Evolutionary conservation across 2,888 invertebrate species (phyloP).

Genomic region (Myathropa florea): DNA sequence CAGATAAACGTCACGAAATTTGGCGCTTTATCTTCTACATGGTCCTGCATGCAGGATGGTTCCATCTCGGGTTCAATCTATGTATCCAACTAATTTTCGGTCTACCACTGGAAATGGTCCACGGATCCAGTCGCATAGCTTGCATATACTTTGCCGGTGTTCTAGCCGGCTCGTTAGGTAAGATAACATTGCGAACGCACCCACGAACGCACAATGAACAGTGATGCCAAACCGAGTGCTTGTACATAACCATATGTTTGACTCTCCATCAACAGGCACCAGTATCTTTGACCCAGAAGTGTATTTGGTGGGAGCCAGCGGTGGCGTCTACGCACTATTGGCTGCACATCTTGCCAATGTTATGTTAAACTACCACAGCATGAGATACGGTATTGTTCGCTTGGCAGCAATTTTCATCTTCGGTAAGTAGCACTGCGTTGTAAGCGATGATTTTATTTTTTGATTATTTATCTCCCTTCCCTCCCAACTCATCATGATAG

Average conservation of each 20-base stretch:
- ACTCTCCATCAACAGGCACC: conserved; percentile 85
- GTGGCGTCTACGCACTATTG: conserved; percentile 97
- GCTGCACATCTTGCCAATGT: conserved; percentile 98
- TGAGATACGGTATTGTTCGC: conserved; percentile 95
- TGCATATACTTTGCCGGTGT: conserved; percentile 97
- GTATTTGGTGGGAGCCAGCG: conserved; percentile 97
- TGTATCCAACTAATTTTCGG: conserved; percentile 96
- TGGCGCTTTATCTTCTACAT: conserved; percentile 97
- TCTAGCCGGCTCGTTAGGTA: conserved; percentile 87
- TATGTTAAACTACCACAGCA: conserved; percentile 95
- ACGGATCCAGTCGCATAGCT: conserved; percentile 93
- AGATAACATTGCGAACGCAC: conserved; percentile 31
- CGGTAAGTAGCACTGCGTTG: conserved; percentile 83
- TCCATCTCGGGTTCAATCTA: conserved; percentile 96
- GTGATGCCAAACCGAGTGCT: too few relatives aligned
- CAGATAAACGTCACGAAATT: conserved; percentile 93
- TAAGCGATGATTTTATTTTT: conserved; percentile 56
- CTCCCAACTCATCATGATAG: conserved; percentile 78
- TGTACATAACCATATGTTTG: background rate
- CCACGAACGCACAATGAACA: too few relatives aligned
- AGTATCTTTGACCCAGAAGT: conserved; percentile 97
- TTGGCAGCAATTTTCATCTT: conserved; percentile 95
- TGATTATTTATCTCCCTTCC: conserved; percentile 20
- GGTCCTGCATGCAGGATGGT: conserved; percentile 97
- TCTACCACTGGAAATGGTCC: conserved; percentile 97